These are phyloP conservation scores for Triplophysa dalaica DNA, from an alignment of 2,113 vertebrate species.

Conservation along the genomic window DNA sequence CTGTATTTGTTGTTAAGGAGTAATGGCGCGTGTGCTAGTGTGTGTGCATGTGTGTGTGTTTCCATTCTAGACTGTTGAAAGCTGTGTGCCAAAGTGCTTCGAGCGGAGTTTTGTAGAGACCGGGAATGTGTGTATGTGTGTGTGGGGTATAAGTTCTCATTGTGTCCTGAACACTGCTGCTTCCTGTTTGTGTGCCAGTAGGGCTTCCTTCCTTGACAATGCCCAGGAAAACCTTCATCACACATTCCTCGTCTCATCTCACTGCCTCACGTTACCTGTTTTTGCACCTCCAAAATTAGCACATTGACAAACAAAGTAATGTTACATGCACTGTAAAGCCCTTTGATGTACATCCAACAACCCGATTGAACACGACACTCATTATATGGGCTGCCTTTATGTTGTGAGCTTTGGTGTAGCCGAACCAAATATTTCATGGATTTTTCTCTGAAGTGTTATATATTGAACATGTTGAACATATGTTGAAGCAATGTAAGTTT, in stretches of 20 bases:
- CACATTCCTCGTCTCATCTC: slow-evolving; percentile 68
- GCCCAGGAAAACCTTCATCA: slow-evolving; percentile 71
- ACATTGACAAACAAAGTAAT: slow-evolving; percentile 46
- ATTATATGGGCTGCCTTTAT: slow-evolving; percentile 25
- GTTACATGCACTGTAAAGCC: slow-evolving; percentile 31
- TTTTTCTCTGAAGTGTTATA: neutral
- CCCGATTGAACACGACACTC: slow-evolving; percentile 7
- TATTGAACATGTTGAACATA: too few relatives aligned
- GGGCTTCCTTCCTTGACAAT: slow-evolving; percentile 74
- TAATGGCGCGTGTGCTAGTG: neutral
- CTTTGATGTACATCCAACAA: slow-evolving; percentile 42
- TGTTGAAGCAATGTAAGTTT: too few relatives aligned
- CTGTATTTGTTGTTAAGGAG: slow-evolving; percentile 16
- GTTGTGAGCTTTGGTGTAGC: neutral
- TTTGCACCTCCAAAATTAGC: slow-evolving; percentile 57
- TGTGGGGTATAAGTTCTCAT: slow-evolving; percentile 68
- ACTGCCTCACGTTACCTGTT: slow-evolving; percentile 60
- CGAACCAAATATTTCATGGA: neutral
- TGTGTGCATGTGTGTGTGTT: slow-evolving; percentile 22
- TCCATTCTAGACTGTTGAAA: slow-evolving; percentile 5
- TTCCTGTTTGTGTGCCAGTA: slow-evolving; percentile 82
- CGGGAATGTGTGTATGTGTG: slow-evolving; percentile 28
- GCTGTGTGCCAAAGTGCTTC: slow-evolving; percentile 36
- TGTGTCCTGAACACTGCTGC: slow-evolving; percentile 71
- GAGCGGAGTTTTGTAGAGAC: slow-evolving; percentile 23